Conservation (phyloP, 2,113 vertebrate species). For the Halcyon senegalensis region DNA sequence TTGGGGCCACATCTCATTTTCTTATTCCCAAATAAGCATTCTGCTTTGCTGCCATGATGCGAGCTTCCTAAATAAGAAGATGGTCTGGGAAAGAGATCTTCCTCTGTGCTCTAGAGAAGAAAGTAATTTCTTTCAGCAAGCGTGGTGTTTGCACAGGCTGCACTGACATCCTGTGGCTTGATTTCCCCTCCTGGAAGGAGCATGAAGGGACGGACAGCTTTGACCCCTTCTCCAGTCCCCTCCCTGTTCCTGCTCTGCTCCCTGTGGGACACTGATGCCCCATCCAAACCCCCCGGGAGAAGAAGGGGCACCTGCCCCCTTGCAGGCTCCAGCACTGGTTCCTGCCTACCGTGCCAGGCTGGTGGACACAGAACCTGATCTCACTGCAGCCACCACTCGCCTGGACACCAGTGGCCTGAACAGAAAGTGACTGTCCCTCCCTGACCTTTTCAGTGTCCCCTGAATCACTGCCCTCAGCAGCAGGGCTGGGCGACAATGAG, state of each 20-base stretch:
- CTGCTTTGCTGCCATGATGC: slow-evolving; percentile 36
- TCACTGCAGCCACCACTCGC: not conserved
- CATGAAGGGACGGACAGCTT: not conserved
- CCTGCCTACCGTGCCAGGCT: not conserved
- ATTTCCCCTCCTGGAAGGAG: not conserved
- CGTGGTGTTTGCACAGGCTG: slow-evolving; percentile 28
- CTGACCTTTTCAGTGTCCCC: rapidly evolving
- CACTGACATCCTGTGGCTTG: slow-evolving; percentile 54
- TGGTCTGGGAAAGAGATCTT: slow-evolving; percentile 56
- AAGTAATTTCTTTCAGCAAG: slow-evolving; percentile 14
- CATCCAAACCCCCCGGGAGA: not conserved
- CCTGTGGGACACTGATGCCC: not conserved
- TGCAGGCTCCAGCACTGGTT: not conserved
- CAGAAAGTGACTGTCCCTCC: rapidly evolving
- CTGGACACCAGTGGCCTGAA: not conserved
- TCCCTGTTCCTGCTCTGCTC: not conserved
- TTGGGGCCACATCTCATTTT: not conserved
- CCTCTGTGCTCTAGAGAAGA: slow-evolving; percentile 5
- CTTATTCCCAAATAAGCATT: slow-evolving; percentile 39
- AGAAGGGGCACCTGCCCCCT: not conserved
- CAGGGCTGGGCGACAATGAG: not conserved
- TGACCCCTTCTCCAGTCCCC: not conserved
- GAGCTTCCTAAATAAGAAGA: slow-evolving; percentile 70
- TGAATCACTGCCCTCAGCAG: not conserved
- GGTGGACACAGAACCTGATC: not conserved